Evolutionary conservation across 2,113 vertebrate species (phyloP), one percentile per base, ranked within the genome.

Genomic region (Geococcyx californianus): DNA sequence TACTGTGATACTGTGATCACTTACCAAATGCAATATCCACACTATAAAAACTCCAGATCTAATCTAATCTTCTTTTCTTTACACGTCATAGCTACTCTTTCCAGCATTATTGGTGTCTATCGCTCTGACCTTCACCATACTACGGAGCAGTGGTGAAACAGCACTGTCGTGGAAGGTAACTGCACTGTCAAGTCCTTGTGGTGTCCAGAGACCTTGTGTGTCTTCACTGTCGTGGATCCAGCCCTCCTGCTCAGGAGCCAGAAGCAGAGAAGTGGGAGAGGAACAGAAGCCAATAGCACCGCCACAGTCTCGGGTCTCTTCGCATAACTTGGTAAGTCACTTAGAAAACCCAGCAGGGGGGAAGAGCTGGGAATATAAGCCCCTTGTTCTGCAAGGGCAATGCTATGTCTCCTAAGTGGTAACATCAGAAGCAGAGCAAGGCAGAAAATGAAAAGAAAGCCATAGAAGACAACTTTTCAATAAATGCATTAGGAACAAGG

Each of bases 161-260:
- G 7, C 19, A 52, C 38, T 87, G 21, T 70, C 26, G 67, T 72
- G 26, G 25, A 42, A 74, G 42, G 28, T 75, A 15, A 17, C 21
- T 63, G 20, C 29, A 31, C 8, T 51, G 17, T 6, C 67, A 38
- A 6, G 9, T 45, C n/a, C 11, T 17, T 68, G 19, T 51, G 44
- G 15, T 34, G 33, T 56, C 88, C 18, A 8, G 36, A 78, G 14
- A 75, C 21, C 36, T 9, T 17, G 0, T 4, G 5, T 55, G 16
- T 8, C 13, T 63, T 62, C 16, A 4, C 58, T 59, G 40, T 6
- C 5, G 4, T 58, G 31, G 52, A 45, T 8, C 72, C 1, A 0
- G 7, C 51, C 66, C 49, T 83, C 40, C 5, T 56, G 10, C 18
- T 79, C 40, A 80, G 54, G 34, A 91, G 25, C 23, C 55, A 31